phyloP scores from a whole-genome alignment of 2,888 invertebrate genomes.

The Rhagophthalmus giganteus region DNA sequence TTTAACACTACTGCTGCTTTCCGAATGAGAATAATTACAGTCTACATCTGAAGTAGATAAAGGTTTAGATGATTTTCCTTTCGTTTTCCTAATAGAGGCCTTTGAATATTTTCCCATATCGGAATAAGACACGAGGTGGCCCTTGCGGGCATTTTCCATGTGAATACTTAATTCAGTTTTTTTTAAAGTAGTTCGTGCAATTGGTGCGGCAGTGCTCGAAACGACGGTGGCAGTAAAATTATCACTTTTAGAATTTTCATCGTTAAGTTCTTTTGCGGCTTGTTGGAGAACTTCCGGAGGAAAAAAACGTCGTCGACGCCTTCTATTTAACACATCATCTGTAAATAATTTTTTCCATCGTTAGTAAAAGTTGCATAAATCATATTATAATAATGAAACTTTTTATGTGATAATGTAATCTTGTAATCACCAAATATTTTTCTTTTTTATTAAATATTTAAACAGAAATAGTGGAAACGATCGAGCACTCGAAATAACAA shows the following conservation, averaged over 20 bases:
- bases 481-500: too few relatives aligned
- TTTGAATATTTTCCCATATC: slow-evolving; percentile 43
- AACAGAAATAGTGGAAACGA: too few relatives aligned
- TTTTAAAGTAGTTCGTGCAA: slow-evolving; percentile 34
- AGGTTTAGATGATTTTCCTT: slow-evolving; percentile 13
- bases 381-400: too few relatives aligned
- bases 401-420: too few relatives aligned
- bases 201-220: slow-evolving; percentile 42
- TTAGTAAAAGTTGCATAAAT: too few relatives aligned
- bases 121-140: slow-evolving; percentile 42
- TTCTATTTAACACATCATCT: slow-evolving; percentile 45
- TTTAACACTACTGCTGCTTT: slow-evolving; percentile 19
- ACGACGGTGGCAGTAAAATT: slow-evolving; percentile 40
- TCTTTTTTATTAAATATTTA: too few relatives aligned
- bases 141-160: slow-evolving; percentile 54
- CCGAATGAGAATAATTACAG: slow-evolving; percentile 6
- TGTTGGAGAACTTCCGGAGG: slow-evolving; percentile 47
- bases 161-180: slow-evolving; percentile 52
- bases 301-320: slow-evolving; percentile 47
- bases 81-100: slow-evolving; percentile 20
- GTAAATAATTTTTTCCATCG: too few relatives aligned
- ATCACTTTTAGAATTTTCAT: slow-evolving; percentile 38
- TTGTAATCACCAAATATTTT: too few relatives aligned
- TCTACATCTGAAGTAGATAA: slow-evolving; percentile 26
- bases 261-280: slow-evolving; percentile 30